Evolutionary conservation across 2,888 invertebrate genomes (phyloP).

Genomic region (Epirrhoe tristata): DNA sequence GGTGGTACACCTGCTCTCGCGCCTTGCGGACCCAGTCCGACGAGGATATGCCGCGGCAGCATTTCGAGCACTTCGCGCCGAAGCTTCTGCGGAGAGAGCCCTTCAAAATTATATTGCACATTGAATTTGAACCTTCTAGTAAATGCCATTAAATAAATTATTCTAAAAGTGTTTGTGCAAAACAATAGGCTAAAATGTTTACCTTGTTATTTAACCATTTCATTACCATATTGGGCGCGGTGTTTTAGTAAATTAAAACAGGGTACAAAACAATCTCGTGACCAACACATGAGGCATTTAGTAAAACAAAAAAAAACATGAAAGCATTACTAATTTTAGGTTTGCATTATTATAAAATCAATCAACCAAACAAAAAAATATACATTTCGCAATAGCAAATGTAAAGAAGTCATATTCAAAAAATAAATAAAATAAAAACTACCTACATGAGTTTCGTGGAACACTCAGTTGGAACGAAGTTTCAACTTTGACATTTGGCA

Average conservation of each 20-base stretch:
- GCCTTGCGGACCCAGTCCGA: slow-evolving; percentile 99
- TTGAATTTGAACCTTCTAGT: not conserved
- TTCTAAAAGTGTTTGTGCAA: slow-evolving; percentile 14
- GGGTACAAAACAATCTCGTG: not conserved
- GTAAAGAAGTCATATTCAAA: not conserved
- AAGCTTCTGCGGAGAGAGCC: slow-evolving; percentile 89
- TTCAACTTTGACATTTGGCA: too few relatives aligned
- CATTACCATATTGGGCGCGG: slow-evolving; percentile 31
- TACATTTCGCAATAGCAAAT: slow-evolving; percentile 20
- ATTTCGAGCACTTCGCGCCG: slow-evolving; percentile 98
- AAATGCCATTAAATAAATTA: slow-evolving; percentile 15
- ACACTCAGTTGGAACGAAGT: too few relatives aligned
- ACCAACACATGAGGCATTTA: not conserved
- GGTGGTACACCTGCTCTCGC: slow-evolving; percentile 96
- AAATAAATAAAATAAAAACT: not conserved
- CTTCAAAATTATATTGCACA: not conserved
- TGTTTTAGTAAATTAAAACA: slow-evolving; percentile 29
- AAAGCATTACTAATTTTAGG: too few relatives aligned
- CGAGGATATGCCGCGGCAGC: slow-evolving; percentile 95
- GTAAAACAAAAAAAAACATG: too few relatives aligned
- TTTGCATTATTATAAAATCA: not conserved
- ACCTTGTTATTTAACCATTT: slow-evolving; percentile 25
- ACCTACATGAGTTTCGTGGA: too few relatives aligned
- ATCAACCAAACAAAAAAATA: not conserved
- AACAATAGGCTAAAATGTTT: slow-evolving; percentile 30